Evolutionary conservation across 2,797 vertebrate species (phyloP), one percentile per base, ranked within the genome.

Genomic region (Melanotaenia boesemani): DNA sequence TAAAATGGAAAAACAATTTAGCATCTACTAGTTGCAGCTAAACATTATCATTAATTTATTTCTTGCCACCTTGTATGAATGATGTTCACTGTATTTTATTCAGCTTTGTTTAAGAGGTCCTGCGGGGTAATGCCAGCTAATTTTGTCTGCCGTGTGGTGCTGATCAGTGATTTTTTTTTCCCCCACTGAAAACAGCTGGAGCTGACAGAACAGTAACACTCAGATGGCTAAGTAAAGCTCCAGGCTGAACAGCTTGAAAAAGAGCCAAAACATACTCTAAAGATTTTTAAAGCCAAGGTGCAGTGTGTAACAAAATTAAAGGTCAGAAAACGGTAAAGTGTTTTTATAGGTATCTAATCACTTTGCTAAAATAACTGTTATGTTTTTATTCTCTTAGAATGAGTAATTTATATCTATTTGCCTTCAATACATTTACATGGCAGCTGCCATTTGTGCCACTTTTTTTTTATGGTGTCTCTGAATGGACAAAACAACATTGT

Each of bases 1-100:
- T n/a, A 22, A 11, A 24, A 22, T 22, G n/a, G 44, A 18, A 48
- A 18, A 46, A 16, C 3, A 6, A 22, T 3, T 22, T 52, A 11
- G n/a, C 48, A 52, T 22, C 9, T 22, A 6, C 15, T 1, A 22
- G 46, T 4, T 22, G 8, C 20, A 18, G 15, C 41, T 18, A 44
- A 44, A 44, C 18, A 48, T 6, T 18, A 6, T 2, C 18, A 48
- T 48, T 48, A 4, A 48, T 65, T 54, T 16, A 37, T 37, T 37
- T 54, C 9, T 44, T n/a, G 54, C 36, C 36, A 28, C 36, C 37
- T 57, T 37, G 64, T 4, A 56, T 16, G 52, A 55, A 15, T 66
- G 28, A 57, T n/a, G 20, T 57, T 41, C 52, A 28, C 24, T n/a
- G 12, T 30, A 11, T 52, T 58, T 61, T 61, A 61, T 67, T 57